Conservation (phyloP, 2,888 invertebrate species). For the Deilephila porcellus region DNA sequence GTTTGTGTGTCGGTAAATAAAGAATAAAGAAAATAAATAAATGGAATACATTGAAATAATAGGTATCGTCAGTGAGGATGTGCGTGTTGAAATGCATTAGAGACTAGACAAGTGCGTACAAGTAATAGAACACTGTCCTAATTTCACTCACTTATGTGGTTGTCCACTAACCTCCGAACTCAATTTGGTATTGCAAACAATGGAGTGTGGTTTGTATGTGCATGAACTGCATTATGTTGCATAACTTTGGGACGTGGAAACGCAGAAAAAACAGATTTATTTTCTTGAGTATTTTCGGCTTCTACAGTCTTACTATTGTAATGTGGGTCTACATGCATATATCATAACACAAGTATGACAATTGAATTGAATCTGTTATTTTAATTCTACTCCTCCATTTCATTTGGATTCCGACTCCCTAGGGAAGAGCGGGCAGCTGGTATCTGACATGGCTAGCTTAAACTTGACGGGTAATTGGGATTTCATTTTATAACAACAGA, state of each 20-base stretch:
- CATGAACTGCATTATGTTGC: conserved; percentile 10
- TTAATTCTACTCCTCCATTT: background rate
- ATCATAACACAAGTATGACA: background rate
- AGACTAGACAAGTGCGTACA: background rate
- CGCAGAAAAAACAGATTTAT: conserved; percentile 1
- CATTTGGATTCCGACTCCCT: background rate
- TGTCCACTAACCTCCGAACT: conserved; percentile 13
- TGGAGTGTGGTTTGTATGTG: background rate
- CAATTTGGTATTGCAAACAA: conserved; percentile 18
- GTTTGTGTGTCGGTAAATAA: background rate
- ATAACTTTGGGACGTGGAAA: background rate
- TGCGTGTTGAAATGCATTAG: background rate
- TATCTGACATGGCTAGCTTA: background rate
- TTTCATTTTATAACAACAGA: background rate
- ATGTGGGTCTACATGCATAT: background rate
- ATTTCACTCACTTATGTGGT: conserved; percentile 18
- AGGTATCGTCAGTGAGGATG: background rate
- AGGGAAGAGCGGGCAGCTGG: background rate
- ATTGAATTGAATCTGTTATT: background rate
- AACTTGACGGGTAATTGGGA: background rate
- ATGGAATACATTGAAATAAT: background rate
- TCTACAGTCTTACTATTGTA: background rate
- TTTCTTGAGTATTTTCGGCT: background rate
- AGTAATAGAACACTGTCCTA: conserved; percentile 13
- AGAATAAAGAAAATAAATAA: background rate